Evolutionary conservation across 2,797 vertebrate species (phyloP).

Genomic region (Coilia nasus): DNA sequence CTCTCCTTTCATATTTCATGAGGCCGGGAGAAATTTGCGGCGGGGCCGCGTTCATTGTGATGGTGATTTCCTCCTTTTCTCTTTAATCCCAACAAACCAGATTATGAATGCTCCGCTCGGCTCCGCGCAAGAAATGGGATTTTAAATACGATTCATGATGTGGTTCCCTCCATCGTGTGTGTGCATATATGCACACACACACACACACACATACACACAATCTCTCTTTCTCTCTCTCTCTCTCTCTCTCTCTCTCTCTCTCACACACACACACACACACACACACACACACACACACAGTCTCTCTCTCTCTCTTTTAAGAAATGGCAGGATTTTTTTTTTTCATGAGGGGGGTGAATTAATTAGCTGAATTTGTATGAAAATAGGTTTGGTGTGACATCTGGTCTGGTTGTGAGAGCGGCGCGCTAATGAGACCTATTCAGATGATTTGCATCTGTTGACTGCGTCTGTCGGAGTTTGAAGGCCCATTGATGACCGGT

Average conservation of each 20-base stretch:
- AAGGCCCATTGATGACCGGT: slow-evolving; percentile 43
- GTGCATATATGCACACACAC: background rate
- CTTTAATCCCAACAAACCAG: slow-evolving; percentile 64
- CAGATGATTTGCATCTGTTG: slow-evolving; percentile 63
- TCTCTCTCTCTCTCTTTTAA: slow-evolving; percentile 35
- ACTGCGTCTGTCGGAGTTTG: slow-evolving; percentile 52
- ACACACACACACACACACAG: background rate
- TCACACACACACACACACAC: background rate
- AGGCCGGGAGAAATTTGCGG: slow-evolving; percentile 50
- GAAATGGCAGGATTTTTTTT: slow-evolving; percentile 44
- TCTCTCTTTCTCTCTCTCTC: too few relatives aligned
- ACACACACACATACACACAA: background rate
- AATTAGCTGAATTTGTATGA: slow-evolving; percentile 68
- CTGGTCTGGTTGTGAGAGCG: slow-evolving; percentile 63
- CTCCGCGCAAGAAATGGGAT: slow-evolving; percentile 49
- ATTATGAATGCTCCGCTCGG: slow-evolving; percentile 61
- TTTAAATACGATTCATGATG: slow-evolving; percentile 54
- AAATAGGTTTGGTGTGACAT: slow-evolving; percentile 67
- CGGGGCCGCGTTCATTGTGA: slow-evolving; percentile 58
- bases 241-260: too few relatives aligned
- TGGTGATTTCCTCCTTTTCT: slow-evolving; percentile 61
- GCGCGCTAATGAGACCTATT: slow-evolving; percentile 65
- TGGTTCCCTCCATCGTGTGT: background rate
- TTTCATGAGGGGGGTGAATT: slow-evolving; percentile 44
- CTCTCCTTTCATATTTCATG: slow-evolving; percentile 58